Percentiles rank a stretch among this genome's conserved stretches.
These are phyloP conservation scores for Anoncus sp. DNA, from an alignment of 2,888 invertebrate species.

Conservation along the genomic window DNA sequence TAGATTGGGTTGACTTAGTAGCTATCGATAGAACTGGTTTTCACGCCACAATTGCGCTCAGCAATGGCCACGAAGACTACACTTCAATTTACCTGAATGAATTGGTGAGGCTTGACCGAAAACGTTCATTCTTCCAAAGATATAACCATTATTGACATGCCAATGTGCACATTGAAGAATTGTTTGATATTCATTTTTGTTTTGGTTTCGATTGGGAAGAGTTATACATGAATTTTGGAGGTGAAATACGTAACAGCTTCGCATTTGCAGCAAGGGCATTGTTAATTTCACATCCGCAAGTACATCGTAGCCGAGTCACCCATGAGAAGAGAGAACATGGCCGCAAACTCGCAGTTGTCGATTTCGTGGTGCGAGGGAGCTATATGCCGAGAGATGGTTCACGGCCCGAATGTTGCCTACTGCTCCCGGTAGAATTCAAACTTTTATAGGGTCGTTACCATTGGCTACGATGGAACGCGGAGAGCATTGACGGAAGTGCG, in stretches of 20 bases:
- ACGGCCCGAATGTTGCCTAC: slow-evolving; percentile 61
- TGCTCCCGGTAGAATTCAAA: slow-evolving; percentile 73
- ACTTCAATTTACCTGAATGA: not conserved
- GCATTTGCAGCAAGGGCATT: no score
- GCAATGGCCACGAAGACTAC: not conserved
- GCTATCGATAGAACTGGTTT: not conserved
- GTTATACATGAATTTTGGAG: not conserved
- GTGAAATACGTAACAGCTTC: no score
- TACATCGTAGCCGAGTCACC: not conserved
- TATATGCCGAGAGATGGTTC: slow-evolving; percentile 27
- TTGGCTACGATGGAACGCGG: slow-evolving; percentile 74
- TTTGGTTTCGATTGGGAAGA: not conserved
- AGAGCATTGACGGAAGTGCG: slow-evolving; percentile 54
- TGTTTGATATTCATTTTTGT: not conserved
- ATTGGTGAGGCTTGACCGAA: not conserved
- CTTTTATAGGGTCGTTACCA: slow-evolving; percentile 81
- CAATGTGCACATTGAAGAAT: not conserved
- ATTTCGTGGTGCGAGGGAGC: slow-evolving; percentile 36
- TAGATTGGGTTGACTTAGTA: not conserved
- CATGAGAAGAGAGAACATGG: slow-evolving; percentile 1
- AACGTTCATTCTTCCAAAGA: no score
- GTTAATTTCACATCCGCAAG: slow-evolving; percentile 12
- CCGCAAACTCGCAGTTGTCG: slow-evolving; percentile 39
- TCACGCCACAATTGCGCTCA: not conserved
- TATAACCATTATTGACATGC: not conserved